Evolutionary conservation across 1,140 invertebrate species (phyloP).

Genomic region (Papilio glaucus): DNA sequence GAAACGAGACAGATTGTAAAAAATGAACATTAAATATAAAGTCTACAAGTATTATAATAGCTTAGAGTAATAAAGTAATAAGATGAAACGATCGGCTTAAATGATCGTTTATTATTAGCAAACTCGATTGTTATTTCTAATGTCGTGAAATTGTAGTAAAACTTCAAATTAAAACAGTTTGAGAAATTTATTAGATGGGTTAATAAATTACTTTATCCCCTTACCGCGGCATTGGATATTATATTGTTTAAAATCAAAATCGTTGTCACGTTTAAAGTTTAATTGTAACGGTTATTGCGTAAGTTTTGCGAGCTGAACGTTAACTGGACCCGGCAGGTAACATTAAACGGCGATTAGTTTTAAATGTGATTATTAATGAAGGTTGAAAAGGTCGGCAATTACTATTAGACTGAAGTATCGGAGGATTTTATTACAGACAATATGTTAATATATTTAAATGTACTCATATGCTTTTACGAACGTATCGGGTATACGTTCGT

Average conservation of each 20-base stretch:
- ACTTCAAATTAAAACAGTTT: constrained; percentile 4
- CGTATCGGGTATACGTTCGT: too few relatives aligned
- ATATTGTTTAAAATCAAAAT: constrained; percentile 32
- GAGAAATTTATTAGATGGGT: neutral
- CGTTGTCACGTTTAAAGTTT: constrained; percentile 32
- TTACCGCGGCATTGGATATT: constrained; percentile 13
- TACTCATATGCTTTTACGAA: neutral
- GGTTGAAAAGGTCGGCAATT: constrained; percentile 16
- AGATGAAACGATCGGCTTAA: neutral
- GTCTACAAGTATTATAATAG: neutral
- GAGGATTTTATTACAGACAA: constrained; percentile 9
- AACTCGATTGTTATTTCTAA: constrained; percentile 1
- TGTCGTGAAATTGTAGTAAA: constrained; percentile 7
- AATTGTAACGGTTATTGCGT: constrained; percentile 34
- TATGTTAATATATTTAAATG: neutral
- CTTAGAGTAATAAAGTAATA: neutral
- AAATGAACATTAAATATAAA: neutral
- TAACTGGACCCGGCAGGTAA: constrained; percentile 36
- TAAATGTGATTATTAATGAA: constrained; percentile 38
- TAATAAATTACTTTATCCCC: constrained; percentile 18
- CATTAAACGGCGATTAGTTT: constrained; percentile 36
- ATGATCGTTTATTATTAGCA: constrained; percentile 1
- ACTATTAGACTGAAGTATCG: constrained; percentile 24
- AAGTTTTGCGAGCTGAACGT: constrained; percentile 21
- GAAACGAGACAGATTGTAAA: too few relatives aligned